These are phyloP conservation scores for Neodiprion virginianus DNA, from an alignment of 1,140 invertebrate species.

Conservation along the genomic window DNA sequence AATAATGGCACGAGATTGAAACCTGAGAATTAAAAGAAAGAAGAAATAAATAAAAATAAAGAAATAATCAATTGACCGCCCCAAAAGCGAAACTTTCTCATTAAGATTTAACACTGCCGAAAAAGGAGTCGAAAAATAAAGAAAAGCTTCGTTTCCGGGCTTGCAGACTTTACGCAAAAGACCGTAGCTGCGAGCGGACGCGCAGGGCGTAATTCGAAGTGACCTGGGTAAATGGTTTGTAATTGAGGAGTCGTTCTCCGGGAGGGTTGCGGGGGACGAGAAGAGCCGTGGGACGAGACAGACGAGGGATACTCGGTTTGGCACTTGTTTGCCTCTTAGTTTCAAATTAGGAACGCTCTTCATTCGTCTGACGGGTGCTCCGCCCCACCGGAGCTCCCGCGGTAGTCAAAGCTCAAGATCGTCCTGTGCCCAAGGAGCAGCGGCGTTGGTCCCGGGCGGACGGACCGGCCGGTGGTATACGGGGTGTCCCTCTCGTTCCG, in stretches of 20 bases:
- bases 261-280: slow-evolving; percentile 16
- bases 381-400: slow-evolving; percentile 50
- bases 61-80: too few species aligned
- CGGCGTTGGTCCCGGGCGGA: neutral
- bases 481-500: neutral
- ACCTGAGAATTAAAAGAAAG: too few species aligned
- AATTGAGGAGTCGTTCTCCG: neutral
- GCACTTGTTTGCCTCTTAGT: slow-evolving; percentile 48
- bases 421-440: neutral
- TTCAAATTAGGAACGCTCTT: slow-evolving; percentile 57
- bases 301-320: slow-evolving; percentile 31
- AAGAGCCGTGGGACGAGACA: slow-evolving; percentile 11
- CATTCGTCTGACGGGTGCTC: slow-evolving; percentile 49
- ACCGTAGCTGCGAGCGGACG: neutral
- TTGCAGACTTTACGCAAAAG: too few species aligned
- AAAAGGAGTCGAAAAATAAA: too few species aligned
- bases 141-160: too few species aligned
- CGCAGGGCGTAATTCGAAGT: neutral
- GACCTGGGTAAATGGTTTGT: neutral
- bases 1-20: slow-evolving; percentile 1
- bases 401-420: slow-evolving; percentile 12
- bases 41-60: too few species aligned
- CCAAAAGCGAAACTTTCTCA: too few species aligned
- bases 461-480: neutral
- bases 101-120: too few species aligned